A percentile compares a stretch with the other conserved stretches of the same genome.
Evolutionary conservation across 2,113 vertebrate species (phyloP).

Genomic region (Microtus ochrogaster): DNA sequence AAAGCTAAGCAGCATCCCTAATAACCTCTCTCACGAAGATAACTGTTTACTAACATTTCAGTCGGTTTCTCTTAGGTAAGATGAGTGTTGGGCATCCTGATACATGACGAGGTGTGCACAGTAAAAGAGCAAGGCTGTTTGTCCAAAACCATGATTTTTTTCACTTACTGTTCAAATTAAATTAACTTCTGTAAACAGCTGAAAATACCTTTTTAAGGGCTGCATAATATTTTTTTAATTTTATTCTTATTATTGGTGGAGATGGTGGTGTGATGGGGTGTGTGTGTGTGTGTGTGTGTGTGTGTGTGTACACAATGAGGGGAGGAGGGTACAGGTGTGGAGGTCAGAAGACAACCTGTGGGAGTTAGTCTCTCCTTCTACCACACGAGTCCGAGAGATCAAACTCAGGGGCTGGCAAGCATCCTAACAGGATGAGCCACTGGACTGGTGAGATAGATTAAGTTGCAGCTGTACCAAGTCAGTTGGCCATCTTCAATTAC

Average conservation of each 20-base stretch:
- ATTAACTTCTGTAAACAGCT: background rate
- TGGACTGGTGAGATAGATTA: background rate
- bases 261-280: too few relatives aligned
- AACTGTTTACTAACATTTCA: background rate
- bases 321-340: background rate
- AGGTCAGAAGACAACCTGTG: too few relatives aligned
- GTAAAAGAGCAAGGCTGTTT: background rate
- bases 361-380: too few relatives aligned
- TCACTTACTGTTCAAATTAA: background rate
- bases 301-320: background rate
- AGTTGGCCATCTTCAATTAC: background rate
- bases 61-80: background rate
- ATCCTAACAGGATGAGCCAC: background rate
- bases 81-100: too few relatives aligned
- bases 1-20: background rate
- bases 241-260: background rate
- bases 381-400: too few relatives aligned
- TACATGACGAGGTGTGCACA: fast-evolving
- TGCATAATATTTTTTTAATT: background rate
- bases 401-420: background rate
- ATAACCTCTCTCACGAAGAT: background rate
- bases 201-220: slow-evolving; percentile 31
- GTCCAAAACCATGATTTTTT: background rate
- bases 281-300: background rate
- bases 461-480: background rate